phyloP scores from a whole-genome alignment of 2,888 invertebrate genomes.

The Eustalomyia histrio region DNA sequence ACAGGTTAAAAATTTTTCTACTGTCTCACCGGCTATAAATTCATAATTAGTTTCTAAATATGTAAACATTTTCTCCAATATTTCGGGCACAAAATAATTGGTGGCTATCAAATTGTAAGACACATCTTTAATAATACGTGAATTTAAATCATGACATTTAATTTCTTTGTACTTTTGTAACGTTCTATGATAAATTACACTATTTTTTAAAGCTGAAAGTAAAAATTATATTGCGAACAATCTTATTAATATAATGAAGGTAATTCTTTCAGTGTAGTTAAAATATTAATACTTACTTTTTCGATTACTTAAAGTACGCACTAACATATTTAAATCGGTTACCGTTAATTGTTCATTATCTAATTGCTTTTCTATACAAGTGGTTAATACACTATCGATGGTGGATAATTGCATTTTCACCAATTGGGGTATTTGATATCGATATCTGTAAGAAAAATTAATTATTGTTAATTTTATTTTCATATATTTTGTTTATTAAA shows the following conservation, averaged over 20 bases:
- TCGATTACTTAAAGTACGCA: slow-evolving; percentile 74
- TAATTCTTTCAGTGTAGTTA: too few species aligned
- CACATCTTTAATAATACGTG: slow-evolving; percentile 80
- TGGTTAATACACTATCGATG: slow-evolving; percentile 75
- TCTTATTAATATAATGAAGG: too few species aligned
- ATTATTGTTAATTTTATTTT: background rate
- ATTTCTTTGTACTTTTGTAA: slow-evolving; percentile 76
- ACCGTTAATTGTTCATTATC: slow-evolving; percentile 67
- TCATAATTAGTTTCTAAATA: slow-evolving; percentile 79
- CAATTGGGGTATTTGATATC: slow-evolving; percentile 69
- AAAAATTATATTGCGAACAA: slow-evolving; percentile 50
- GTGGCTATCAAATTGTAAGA: slow-evolving; percentile 78
- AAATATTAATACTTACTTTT: slow-evolving; percentile 70
- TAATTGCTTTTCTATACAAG: slow-evolving; percentile 76
- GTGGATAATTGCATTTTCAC: slow-evolving; percentile 72
- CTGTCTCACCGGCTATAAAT: slow-evolving; percentile 80
- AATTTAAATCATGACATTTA: slow-evolving; percentile 77
- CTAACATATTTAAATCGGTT: slow-evolving; percentile 74
- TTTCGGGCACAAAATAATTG: slow-evolving; percentile 79
- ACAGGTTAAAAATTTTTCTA: slow-evolving; percentile 80
- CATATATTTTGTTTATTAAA: too few species aligned
- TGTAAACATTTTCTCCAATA: slow-evolving; percentile 80
- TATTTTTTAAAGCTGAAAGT: slow-evolving; percentile 75
- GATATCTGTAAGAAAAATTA: slow-evolving; percentile 69
- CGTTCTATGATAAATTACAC: slow-evolving; percentile 75